A percentile compares a stretch with the other conserved stretches of the same genome.
These are phyloP conservation scores for Chrysolina oricalcia DNA, from an alignment of 2,888 invertebrate species.

Conservation along the genomic window DNA sequence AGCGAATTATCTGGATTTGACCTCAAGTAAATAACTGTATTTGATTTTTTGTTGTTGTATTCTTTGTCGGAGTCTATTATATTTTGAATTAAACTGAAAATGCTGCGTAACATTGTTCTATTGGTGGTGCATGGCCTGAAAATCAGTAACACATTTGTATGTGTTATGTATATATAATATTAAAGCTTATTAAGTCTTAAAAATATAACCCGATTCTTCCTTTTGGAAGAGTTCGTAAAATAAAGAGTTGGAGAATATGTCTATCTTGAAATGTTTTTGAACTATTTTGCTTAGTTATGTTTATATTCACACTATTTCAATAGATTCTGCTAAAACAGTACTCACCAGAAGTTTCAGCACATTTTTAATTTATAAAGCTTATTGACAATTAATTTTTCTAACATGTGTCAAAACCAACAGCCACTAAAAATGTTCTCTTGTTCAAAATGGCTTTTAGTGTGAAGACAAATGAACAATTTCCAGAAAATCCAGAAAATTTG, in stretches of 20 bases:
- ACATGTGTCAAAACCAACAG: slow-evolving; percentile 30
- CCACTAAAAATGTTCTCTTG: slow-evolving; percentile 14
- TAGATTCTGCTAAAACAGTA: not conserved
- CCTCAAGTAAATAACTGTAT: slow-evolving; percentile 54
- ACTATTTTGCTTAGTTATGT: not conserved
- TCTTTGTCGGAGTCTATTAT: slow-evolving; percentile 59
- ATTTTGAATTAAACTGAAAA: slow-evolving; percentile 60
- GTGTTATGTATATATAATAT: slow-evolving; percentile 4
- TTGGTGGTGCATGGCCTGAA: slow-evolving; percentile 45
- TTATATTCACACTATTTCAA: not conserved
- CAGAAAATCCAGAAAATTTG: too few relatives aligned
- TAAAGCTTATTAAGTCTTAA: too few relatives aligned
- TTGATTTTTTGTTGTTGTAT: slow-evolving; percentile 58
- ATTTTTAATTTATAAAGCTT: slow-evolving; percentile 35
- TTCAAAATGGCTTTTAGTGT: too few relatives aligned
- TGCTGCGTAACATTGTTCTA: slow-evolving; percentile 59
- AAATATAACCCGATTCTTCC: too few relatives aligned
- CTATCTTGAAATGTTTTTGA: too few relatives aligned
- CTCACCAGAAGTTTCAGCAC: slow-evolving; percentile 43
- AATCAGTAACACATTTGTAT: slow-evolving; percentile 8
- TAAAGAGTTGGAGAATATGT: too few relatives aligned
- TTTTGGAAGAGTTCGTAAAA: too few relatives aligned
- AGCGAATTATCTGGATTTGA: slow-evolving; percentile 52
- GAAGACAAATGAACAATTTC: too few relatives aligned
- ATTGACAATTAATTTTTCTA: slow-evolving; percentile 27